A percentile compares a stretch with the other conserved stretches of the same genome.
Conservation (phyloP, 2,888 invertebrate species). For the Chironomus tentans region DNA sequence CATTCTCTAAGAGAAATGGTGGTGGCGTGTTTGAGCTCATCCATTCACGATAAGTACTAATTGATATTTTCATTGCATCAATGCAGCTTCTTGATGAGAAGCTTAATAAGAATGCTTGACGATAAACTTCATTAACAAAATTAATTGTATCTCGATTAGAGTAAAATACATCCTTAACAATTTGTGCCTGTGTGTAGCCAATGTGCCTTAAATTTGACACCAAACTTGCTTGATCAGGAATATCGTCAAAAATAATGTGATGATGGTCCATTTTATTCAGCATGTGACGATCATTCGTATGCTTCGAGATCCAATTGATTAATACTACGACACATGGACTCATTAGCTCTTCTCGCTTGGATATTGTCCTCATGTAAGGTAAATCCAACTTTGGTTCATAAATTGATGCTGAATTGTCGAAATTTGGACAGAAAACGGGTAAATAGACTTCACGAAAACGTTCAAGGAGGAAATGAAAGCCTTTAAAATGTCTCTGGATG, state of each 20-base stretch:
- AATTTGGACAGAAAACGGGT: constrained; percentile 82
- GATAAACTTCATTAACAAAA: constrained; percentile 86
- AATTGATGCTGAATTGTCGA: constrained; percentile 66
- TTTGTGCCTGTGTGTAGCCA: constrained; percentile 43
- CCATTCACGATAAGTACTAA: constrained; percentile 91
- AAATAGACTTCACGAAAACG: constrained; percentile 86
- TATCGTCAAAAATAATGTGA: constrained; percentile 34
- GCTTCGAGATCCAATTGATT: constrained; percentile 82
- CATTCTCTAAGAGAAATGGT: constrained; percentile 65
- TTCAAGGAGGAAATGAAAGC: constrained; percentile 85
- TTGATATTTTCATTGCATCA: constrained; percentile 77
- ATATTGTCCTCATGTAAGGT: constrained; percentile 52
- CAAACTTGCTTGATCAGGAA: constrained; percentile 35
- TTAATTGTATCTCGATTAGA: constrained; percentile 84
- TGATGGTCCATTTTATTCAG: constrained; percentile 32
- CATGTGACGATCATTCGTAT: constrained; percentile 59
- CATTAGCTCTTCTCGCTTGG: constrained; percentile 58
- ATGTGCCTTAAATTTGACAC: constrained; percentile 32
- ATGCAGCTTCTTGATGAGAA: constrained; percentile 64
- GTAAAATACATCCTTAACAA: constrained; percentile 82
- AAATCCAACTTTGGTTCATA: constrained; percentile 77
- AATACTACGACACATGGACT: constrained; percentile 67
- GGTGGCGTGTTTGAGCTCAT: constrained; percentile 76
- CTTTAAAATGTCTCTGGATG: constrained; percentile 66
- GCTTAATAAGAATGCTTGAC: constrained; percentile 85